Conservation (phyloP, 37 sponge, comb jelly and placozoan species). For the Geodia barretti region DNA sequence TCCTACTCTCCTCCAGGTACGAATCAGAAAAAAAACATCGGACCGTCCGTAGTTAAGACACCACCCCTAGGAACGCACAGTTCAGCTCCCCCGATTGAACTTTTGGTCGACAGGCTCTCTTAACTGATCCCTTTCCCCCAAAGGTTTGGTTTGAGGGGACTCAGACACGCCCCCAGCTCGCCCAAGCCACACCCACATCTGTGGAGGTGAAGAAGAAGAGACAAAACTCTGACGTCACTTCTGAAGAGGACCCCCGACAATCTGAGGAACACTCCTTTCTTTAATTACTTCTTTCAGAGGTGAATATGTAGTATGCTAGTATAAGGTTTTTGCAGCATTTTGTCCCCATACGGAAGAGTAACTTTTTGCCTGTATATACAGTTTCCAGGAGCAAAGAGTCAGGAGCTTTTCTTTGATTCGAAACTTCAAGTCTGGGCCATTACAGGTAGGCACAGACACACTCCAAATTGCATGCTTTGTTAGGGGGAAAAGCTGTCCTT, state of each 20-base stretch:
- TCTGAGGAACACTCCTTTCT: slow-evolving; percentile 57
- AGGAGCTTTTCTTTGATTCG: slow-evolving; percentile 41
- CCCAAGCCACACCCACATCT: too few species aligned
- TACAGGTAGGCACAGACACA: slow-evolving; percentile 24
- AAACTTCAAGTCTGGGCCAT: slow-evolving; percentile 58
- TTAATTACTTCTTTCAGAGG: slow-evolving; percentile 58
- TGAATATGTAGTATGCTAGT: neutral
- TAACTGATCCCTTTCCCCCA: too few species aligned
- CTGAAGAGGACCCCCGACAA: slow-evolving; percentile 2
- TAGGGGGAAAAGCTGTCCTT: too few species aligned
- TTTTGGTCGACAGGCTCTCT: too few species aligned
- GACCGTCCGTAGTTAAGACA: neutral
- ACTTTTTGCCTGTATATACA: neutral
- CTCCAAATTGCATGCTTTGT: too few species aligned
- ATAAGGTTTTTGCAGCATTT: neutral
- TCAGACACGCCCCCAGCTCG: too few species aligned
- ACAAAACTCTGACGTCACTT: neutral
- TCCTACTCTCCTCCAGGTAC: slow-evolving; percentile 55
- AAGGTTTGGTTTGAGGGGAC: too few species aligned
- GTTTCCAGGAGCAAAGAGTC: slow-evolving; percentile 47
- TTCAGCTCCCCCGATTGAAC: too few species aligned
- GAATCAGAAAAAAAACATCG: too few species aligned
- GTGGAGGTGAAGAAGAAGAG: neutral
- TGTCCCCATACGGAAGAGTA: neutral
- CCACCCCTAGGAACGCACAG: too few species aligned